Conservation (phyloP, 2,113 vertebrate species). For the Sitta europaea region DNA sequence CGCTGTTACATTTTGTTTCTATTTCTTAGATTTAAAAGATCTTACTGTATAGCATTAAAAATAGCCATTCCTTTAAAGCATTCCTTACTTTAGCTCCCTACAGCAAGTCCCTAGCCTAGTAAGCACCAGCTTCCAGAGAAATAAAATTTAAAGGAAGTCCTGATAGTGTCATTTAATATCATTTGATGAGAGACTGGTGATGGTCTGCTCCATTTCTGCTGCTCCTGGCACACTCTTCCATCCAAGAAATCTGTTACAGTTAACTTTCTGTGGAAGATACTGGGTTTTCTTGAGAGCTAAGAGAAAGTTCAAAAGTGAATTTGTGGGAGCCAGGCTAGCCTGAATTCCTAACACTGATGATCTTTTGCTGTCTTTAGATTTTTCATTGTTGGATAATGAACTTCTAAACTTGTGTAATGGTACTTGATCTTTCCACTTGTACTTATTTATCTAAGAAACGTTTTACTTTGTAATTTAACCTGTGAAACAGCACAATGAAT, state of each 20-base stretch:
- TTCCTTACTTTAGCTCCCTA: neutral
- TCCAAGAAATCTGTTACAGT: neutral
- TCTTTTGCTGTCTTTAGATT: neutral
- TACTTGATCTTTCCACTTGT: neutral
- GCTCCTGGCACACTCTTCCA: neutral
- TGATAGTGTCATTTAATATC: neutral
- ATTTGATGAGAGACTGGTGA: neutral
- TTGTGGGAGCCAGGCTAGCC: neutral
- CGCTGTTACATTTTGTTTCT: neutral
- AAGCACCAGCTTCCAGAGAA: neutral
- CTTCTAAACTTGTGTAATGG: neutral
- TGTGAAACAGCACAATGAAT: neutral
- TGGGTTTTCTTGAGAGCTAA: neutral
- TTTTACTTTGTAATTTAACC: neutral
- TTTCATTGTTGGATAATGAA: neutral
- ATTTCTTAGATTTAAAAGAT: neutral
- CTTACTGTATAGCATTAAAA: neutral
- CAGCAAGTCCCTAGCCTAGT: neutral
- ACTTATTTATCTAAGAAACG: neutral
- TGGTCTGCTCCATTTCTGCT: neutral
- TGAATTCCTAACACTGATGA: neutral
- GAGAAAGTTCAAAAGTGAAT: neutral
- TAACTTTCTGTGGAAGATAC: neutral
- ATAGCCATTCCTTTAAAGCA: neutral
- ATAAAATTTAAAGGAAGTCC: neutral